Percentiles rank a stretch among this genome's conserved stretches.
These are phyloP conservation scores for Augiades crinisus DNA, from an alignment of 2,888 invertebrate genomes.

Conservation along the genomic window DNA sequence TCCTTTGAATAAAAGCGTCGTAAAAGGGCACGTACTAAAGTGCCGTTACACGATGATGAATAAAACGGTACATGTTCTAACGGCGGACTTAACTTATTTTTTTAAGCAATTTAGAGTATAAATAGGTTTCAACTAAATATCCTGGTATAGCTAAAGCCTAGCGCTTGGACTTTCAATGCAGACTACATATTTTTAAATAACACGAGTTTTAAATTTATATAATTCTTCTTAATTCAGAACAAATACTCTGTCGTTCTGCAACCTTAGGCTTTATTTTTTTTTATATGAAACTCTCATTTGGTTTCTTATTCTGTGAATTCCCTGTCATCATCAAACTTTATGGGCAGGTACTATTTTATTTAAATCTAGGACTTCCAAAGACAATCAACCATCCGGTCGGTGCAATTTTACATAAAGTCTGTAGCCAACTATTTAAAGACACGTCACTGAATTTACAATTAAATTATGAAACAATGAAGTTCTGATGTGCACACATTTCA, in stretches of 20 bases:
- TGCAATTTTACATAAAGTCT: neutral
- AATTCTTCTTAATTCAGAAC: too few relatives aligned
- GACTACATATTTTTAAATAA: too few relatives aligned
- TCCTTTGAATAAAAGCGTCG: conserved; percentile 2
- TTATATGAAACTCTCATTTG: too few relatives aligned
- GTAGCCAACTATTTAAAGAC: neutral
- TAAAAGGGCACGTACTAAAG: conserved; percentile 5
- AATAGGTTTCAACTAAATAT: too few relatives aligned
- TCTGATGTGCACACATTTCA: conserved; percentile 8
- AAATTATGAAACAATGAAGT: conserved; percentile 8
- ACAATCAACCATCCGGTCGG: conserved; percentile 3
- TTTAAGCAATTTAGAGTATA: too few relatives aligned
- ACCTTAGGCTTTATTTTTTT: too few relatives aligned
- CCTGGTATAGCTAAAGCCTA: neutral
- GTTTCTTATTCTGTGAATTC: neutral
- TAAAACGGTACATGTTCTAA: neutral
- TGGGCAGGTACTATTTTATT: neutral
- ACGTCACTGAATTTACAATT: neutral
- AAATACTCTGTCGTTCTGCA: too few relatives aligned
- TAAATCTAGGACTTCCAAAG: conserved; percentile 4
- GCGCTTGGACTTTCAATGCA: too few relatives aligned
- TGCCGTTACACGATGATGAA: conserved; percentile 1
- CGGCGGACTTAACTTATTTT: neutral
- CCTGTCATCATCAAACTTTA: neutral
- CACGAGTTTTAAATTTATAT: too few relatives aligned